These are phyloP conservation scores for Chrysemys picta DNA, from an alignment of 2,113 vertebrate species.

Conservation along the genomic window DNA sequence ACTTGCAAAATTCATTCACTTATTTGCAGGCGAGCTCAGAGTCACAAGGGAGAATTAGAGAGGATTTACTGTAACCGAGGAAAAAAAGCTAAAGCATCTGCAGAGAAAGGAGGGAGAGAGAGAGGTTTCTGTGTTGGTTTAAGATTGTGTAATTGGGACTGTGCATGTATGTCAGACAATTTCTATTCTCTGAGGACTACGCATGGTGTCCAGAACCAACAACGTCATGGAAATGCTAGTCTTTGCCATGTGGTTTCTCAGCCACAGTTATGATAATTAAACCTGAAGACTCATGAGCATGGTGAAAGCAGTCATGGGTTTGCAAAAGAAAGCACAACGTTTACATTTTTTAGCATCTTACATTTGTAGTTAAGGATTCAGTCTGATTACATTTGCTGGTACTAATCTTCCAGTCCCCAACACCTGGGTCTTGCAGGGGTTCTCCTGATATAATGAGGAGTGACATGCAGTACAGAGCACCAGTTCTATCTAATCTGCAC, in stretches of 20 bases:
- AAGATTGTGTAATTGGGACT: constrained; percentile 24
- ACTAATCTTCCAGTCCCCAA: constrained; percentile 50
- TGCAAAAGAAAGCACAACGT: not conserved
- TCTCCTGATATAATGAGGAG: constrained; percentile 30
- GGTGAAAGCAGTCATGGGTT: constrained; percentile 25
- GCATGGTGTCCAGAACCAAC: constrained; percentile 48
- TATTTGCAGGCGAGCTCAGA: not conserved
- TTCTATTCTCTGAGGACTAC: constrained; percentile 45
- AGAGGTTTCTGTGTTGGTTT: constrained; percentile 17
- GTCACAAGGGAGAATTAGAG: constrained; percentile 23
- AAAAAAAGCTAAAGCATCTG: constrained; percentile 47
- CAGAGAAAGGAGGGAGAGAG: not conserved
- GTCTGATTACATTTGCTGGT: constrained; percentile 31
- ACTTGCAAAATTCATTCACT: constrained; percentile 20
- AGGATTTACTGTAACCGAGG: constrained; percentile 14
- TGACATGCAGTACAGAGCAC: constrained; percentile 37
- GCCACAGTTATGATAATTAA: constrained; percentile 57
- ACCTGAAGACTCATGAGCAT: not conserved
- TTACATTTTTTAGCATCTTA: not conserved
- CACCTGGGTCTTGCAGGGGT: constrained; percentile 47
- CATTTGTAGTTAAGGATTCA: constrained; percentile 39
- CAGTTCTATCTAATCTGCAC: constrained; percentile 46
- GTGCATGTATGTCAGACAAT: constrained; percentile 28
- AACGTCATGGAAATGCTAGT: constrained; percentile 55
- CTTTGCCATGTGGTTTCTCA: constrained; percentile 32